Evolutionary conservation across 2,113 vertebrate genomes (phyloP), one percentile per base, ranked within the genome.

Genomic region (Pterocles orientalis): DNA sequence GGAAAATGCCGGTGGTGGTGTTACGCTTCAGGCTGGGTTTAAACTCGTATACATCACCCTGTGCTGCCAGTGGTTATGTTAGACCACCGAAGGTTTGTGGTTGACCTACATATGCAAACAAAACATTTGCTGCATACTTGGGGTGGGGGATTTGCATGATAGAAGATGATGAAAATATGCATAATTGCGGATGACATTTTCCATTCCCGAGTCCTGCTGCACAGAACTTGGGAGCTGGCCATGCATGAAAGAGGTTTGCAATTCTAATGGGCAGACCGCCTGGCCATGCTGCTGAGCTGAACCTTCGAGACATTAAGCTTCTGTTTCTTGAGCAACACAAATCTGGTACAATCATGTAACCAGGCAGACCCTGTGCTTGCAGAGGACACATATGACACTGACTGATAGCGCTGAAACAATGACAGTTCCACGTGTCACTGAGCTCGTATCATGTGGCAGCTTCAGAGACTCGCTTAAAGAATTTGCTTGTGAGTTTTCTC

Each of bases 131-230:
- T 85, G 86, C 88, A 62, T 89, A 82, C 58, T 86, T 87, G 76
- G 92, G 66, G 69, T 36, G 92, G 64, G 78, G 85, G 64, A 92
- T 96, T 96, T 96, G 86, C 93, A 83, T 94, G 91, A 95, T 9
- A 95, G 94, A 92, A 71, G 86, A 57, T 94, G 96, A 97, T 54
- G 88, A 83, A 93, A 92, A 90, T 86, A 92, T 51, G 70, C 92
- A 43, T 97, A 97, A 97, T 97, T 92, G 95, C 4, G 19, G 94
- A 18, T 97, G 95, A 95, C 94, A 95, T 94, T 96, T 96, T 93
- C 68, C 66, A 56, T 71, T 88, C 54, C 85, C 29, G 4, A 80
- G 84, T 54, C 66, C 90, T 82, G 93, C 88, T 82, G 92, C 93
- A 76, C 56, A 58, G 68, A 82, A 64, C 93, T 86, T 34, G 79